A percentile compares a stretch with the other conserved stretches of the same genome.
Evolutionary conservation across 1,140 invertebrate genomes (phyloP).

Genomic region (Pseudomyrmex flavicornis): DNA sequence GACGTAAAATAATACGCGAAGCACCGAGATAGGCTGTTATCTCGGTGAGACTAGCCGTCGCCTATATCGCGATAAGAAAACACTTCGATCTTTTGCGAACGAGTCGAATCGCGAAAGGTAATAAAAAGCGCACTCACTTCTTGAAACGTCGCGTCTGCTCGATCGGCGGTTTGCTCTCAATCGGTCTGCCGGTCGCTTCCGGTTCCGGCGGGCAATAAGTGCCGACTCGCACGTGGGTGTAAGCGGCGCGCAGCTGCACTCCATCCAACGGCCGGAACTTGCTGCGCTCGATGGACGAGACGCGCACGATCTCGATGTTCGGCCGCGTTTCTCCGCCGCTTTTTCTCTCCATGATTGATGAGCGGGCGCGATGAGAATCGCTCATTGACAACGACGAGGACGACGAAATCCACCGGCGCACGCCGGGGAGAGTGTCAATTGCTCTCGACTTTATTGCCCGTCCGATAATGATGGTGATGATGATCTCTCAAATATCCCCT

Average conservation of each 20-base stretch:
- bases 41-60: background rate
- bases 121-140: slow-evolving; percentile 75
- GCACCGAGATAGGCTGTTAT: background rate
- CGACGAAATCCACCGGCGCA: slow-evolving; percentile 31
- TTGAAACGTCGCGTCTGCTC: slow-evolving; percentile 80
- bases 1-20: no score
- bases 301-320: slow-evolving; percentile 82
- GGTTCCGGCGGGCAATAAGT: slow-evolving; percentile 81
- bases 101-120: background rate
- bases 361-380: background rate
- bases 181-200: slow-evolving; percentile 68
- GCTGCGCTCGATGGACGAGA: slow-evolving; percentile 80
- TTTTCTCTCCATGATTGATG: slow-evolving; percentile 56
- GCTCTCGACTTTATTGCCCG: slow-evolving; percentile 3
- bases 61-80: slow-evolving; percentile 10
- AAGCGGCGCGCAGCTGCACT: slow-evolving; percentile 80
- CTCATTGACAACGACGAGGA: background rate
- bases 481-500: slow-evolving; percentile 1
- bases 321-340: slow-evolving; percentile 75
- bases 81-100: background rate
- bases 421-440: slow-evolving; percentile 28
- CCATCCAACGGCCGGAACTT: slow-evolving; percentile 83
- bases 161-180: slow-evolving; percentile 78
- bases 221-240: slow-evolving; percentile 82
- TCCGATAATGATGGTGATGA: background rate